Percentiles rank a stretch among this genome's conserved stretches.
Evolutionary conservation across 2,113 vertebrate genomes (phyloP).

Genomic region (Gallinago paraguaiae): DNA sequence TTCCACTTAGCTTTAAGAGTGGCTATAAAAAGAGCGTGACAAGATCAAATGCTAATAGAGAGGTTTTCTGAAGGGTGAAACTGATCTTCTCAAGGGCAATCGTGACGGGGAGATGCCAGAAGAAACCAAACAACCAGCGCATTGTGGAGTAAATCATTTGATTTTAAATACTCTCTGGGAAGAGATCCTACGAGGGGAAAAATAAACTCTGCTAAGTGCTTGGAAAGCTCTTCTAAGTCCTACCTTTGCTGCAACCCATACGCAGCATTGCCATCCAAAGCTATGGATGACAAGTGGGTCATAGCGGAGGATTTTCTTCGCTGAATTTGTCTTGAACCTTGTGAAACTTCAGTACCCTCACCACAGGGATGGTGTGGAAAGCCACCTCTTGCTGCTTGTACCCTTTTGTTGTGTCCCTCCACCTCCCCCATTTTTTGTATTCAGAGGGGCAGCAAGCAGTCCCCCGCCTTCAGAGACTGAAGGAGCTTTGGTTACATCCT

Average conservation of each 20-base stretch:
- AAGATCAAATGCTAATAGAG: conserved; percentile 47
- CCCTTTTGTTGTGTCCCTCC: not conserved
- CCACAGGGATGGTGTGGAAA: not conserved
- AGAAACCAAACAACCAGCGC: conserved; percentile 30
- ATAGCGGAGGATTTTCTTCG: not conserved
- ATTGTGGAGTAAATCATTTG: conserved; percentile 24
- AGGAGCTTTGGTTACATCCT: not conserved
- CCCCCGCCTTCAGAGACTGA: not conserved
- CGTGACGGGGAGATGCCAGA: not conserved
- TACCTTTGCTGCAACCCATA: not conserved
- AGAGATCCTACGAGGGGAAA: not conserved
- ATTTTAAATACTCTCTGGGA: conserved; percentile 7
- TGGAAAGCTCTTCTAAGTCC: not conserved
- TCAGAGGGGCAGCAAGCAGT: not conserved
- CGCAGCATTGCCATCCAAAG: not conserved
- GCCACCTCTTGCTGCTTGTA: fast-evolving
- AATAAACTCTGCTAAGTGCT: not conserved
- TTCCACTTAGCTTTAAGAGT: conserved; percentile 5
- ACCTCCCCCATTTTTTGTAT: not conserved
- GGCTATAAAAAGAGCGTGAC: conserved; percentile 19
- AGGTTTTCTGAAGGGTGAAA: conserved; percentile 46
- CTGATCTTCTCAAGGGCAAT: not conserved
- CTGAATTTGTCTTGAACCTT: not conserved
- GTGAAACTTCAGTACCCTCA: not conserved
- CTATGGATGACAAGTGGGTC: not conserved